Percentiles rank a stretch among this genome's conserved stretches.
Conservation (phyloP, 2,888 invertebrate genomes). For the Polydrusus cervinus region DNA sequence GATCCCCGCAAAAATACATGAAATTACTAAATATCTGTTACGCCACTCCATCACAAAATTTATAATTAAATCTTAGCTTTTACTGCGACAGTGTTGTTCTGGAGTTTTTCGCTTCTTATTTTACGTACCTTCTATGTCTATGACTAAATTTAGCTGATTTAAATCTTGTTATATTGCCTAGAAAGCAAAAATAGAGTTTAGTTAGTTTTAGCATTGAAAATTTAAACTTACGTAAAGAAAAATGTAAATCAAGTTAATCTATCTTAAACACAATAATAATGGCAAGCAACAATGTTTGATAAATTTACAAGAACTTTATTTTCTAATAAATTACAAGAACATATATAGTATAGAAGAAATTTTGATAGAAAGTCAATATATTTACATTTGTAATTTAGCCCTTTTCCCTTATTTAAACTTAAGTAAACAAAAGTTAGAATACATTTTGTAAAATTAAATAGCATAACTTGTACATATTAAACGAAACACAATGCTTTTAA, state of each 20-base stretch:
- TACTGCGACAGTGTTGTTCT: neutral
- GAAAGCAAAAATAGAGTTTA: conserved; percentile 34
- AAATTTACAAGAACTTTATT: too few species aligned
- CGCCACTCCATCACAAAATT: conserved; percentile 34
- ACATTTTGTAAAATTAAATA: too few species aligned
- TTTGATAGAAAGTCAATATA: too few species aligned
- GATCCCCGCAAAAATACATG: conserved; percentile 29
- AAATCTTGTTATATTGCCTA: conserved; percentile 22
- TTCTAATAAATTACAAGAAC: too few species aligned
- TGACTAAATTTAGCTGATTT: conserved; percentile 31
- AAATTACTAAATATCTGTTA: conserved; percentile 17
- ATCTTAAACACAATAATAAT: conserved; percentile 2
- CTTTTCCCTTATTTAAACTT: too few species aligned
- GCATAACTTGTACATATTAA: too few species aligned
- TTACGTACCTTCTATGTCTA: conserved; percentile 2
- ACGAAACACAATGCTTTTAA: too few species aligned
- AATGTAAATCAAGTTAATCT: too few species aligned
- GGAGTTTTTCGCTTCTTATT: conserved; percentile 21
- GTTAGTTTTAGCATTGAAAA: conserved; percentile 1
- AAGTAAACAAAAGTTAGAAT: too few species aligned
- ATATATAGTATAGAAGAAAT: too few species aligned
- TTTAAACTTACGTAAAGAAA: neutral
- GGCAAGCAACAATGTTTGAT: too few species aligned
- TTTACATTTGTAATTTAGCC: too few species aligned
- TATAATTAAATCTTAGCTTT: conserved; percentile 15